phyloP scores from a whole-genome alignment of 2,113 vertebrate species.

The Phylloscopus trochilus region DNA sequence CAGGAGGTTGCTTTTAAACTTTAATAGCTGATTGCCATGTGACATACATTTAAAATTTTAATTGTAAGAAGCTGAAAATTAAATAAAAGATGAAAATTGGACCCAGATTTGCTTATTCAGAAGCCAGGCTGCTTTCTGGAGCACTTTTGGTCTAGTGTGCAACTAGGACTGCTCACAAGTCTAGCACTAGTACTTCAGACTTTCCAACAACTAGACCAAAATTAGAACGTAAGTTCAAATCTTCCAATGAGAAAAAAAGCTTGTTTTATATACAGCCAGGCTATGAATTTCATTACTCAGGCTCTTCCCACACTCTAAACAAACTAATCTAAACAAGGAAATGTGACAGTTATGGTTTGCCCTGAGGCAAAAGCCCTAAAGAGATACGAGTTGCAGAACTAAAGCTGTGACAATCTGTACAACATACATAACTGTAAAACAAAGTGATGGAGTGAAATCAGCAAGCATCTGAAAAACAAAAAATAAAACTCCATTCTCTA shows the following conservation, averaged over 20 bases:
- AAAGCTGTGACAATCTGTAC: constrained; percentile 3
- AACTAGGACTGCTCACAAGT: neutral
- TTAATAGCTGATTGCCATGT: neutral
- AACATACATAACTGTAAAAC: neutral
- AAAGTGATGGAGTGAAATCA: neutral
- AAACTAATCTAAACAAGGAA: constrained; percentile 23
- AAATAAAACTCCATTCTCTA: neutral
- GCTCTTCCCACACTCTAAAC: neutral
- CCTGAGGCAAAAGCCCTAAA: constrained; percentile 14
- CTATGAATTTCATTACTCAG: neutral
- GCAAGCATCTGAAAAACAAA: neutral
- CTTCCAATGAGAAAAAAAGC: neutral
- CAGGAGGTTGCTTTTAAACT: neutral
- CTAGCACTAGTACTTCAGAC: neutral
- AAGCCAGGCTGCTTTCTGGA: neutral
- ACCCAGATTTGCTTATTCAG: neutral
- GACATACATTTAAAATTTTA: neutral
- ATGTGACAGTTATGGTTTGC: neutral
- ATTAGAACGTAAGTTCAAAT: neutral
- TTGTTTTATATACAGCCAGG: neutral
- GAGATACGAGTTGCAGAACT: neutral
- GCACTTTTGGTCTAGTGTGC: neutral
- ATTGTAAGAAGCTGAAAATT: neutral
- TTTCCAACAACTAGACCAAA: neutral
- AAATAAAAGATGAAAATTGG: neutral